Evolutionary conservation across 1,140 invertebrate genomes (phyloP).

Genomic region (Catajapyx aquilonaris): DNA sequence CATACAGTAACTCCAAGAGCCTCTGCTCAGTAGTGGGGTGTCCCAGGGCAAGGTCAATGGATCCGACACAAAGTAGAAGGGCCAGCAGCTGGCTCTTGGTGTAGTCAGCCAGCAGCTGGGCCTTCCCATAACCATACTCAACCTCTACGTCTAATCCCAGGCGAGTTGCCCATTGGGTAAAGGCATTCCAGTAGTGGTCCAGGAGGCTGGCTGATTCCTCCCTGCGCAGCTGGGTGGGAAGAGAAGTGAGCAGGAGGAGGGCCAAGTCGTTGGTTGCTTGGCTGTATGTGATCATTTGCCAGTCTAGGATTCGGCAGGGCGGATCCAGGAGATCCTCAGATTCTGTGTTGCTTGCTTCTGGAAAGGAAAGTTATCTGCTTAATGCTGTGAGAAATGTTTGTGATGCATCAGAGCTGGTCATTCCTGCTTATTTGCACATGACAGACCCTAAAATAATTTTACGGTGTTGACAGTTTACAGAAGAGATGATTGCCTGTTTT

Average conservation of each 20-base stretch:
- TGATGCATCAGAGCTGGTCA: no score
- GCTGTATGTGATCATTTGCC: slow-evolving; percentile 65
- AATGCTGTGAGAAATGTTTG: no score
- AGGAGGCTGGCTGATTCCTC: slow-evolving; percentile 25
- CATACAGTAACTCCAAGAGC: slow-evolving; percentile 32
- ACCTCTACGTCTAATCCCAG: slow-evolving; percentile 35
- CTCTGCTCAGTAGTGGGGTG: slow-evolving; percentile 44
- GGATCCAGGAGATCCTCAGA: no score
- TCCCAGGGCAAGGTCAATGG: slow-evolving; percentile 47
- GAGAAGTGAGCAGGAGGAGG: slow-evolving; percentile 49
- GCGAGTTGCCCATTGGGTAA: slow-evolving; percentile 27
- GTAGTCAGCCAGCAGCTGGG: slow-evolving; percentile 37
- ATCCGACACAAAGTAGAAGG: slow-evolving; percentile 50
- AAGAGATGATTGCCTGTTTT: no score
- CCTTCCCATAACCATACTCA: slow-evolving; percentile 26
- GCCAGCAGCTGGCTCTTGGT: slow-evolving; percentile 45
- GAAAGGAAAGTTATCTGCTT: no score
- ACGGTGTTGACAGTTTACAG: no score
- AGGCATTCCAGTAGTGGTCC: slow-evolving; percentile 40
- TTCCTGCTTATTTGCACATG: no score
- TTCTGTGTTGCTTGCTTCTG: no score
- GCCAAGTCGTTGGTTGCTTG: slow-evolving; percentile 56
- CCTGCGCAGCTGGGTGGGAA: slow-evolving; percentile 42
- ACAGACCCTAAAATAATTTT: no score
- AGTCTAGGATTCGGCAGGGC: slow-evolving; percentile 47